These are phyloP conservation scores for Cercopithecus mona DNA, from an alignment of 2,113 vertebrate species.

Conservation along the genomic window DNA sequence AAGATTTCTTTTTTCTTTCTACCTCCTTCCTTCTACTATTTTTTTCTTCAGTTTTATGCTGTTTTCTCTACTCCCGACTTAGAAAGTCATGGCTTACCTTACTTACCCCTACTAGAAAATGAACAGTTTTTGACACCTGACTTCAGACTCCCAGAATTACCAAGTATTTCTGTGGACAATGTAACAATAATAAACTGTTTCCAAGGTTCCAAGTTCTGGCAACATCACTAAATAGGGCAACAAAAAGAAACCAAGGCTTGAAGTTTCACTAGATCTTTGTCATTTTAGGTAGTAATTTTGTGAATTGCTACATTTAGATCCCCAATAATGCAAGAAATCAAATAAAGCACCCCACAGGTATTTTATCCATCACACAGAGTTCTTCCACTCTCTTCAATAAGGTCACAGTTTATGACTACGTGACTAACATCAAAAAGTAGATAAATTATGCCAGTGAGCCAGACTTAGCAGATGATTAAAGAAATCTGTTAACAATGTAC, in stretches of 20 bases:
- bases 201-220: constrained; percentile 34
- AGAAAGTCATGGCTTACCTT: constrained; percentile 18
- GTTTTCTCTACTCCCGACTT: constrained; percentile 42
- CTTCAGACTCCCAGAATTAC: constrained; percentile 18
- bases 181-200: constrained; percentile 17
- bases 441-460: neutral
- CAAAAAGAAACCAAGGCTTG: constrained; percentile 18
- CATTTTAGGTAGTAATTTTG: constrained; percentile 19
- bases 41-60: neutral
- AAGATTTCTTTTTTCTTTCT: neutral
- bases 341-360: neutral
- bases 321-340: neutral
- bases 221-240: constrained; percentile 33
- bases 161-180: neutral
- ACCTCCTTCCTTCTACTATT: neutral
- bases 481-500: constrained; percentile 35
- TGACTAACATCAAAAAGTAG: neutral
- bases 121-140: neutral
- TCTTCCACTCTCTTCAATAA: neutral
- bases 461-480: constrained; percentile 31
- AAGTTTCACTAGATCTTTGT: constrained; percentile 24
- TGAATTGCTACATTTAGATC: neutral
- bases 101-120: neutral
- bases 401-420: neutral
- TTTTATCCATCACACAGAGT: neutral